Percentiles rank a stretch among this genome's conserved stretches.
Evolutionary conservation across 2,113 vertebrate species (phyloP).

Genomic region (Gymnorhina tibicen): DNA sequence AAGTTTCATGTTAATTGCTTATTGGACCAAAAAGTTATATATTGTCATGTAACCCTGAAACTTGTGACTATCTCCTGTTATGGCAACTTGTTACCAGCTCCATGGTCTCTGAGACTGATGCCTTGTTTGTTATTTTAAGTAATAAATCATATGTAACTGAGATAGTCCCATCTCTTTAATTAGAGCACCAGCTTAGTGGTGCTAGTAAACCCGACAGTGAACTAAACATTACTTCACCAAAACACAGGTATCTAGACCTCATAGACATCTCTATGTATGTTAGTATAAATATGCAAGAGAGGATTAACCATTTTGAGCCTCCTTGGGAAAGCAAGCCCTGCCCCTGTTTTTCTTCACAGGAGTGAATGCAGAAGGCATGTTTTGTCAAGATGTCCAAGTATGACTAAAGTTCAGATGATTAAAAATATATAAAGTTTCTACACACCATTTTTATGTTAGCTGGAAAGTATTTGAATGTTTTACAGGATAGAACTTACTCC

Average conservation of each 20-base stretch:
- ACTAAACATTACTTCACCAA: not conserved
- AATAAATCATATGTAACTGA: too few species aligned
- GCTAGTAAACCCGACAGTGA: too few species aligned
- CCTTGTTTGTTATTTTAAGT: too few species aligned
- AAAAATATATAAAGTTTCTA: not conserved
- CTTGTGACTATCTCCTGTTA: too few species aligned
- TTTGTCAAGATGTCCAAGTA: not conserved
- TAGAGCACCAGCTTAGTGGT: too few species aligned
- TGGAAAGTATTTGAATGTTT: not conserved
- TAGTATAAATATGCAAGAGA: not conserved
- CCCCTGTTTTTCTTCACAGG: not conserved
- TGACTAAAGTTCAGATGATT: not conserved
- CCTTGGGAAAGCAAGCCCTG: not conserved
- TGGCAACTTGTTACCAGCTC: too few species aligned
- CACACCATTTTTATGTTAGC: not conserved
- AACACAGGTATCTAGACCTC: not conserved
- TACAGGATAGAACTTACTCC: not conserved
- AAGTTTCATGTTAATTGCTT: too few species aligned
- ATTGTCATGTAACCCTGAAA: too few species aligned
- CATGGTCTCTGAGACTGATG: too few species aligned
- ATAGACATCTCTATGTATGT: not conserved
- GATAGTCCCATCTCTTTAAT: too few species aligned
- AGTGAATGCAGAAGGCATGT: not conserved
- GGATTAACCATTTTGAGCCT: not conserved
- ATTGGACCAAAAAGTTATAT: too few species aligned